Conservation (phyloP, 2,113 vertebrate genomes). For the Columba janthina region DNA sequence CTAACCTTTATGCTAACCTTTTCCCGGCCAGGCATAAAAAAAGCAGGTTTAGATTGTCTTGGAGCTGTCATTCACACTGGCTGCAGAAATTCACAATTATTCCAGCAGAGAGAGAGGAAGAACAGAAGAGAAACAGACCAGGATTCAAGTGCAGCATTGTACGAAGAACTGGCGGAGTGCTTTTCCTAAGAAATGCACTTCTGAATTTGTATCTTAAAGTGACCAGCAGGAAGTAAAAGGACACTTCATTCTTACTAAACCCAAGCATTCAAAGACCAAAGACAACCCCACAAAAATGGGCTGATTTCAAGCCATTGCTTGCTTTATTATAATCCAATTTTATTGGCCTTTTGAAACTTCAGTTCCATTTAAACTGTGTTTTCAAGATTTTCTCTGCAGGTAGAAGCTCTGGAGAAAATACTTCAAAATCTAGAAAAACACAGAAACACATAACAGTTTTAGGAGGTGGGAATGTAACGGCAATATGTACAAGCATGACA, state of each 20-base stretch:
- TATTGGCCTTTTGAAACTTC: neutral
- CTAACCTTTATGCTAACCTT: neutral
- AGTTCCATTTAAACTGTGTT: neutral
- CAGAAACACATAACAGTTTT: neutral
- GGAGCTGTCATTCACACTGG: neutral
- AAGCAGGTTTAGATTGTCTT: neutral
- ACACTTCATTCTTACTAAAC: neutral
- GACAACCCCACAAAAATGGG: neutral
- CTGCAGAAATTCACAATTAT: neutral
- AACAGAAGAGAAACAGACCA: neutral
- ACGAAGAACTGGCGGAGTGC: neutral
- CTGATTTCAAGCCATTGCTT: neutral
- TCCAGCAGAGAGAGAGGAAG: neutral
- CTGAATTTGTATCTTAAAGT: neutral
- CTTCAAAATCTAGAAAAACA: neutral
- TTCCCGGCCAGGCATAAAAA: neutral
- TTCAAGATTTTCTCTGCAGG: neutral
- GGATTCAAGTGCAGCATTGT: neutral
- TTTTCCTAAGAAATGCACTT: neutral
- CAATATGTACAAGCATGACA: neutral
- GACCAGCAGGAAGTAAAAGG: neutral
- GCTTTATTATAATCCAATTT: neutral
- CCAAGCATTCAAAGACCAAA: neutral
- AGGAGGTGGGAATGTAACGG: neutral
- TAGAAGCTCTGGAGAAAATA: neutral